Evolutionary conservation across 2,113 vertebrate species (phyloP).

Genomic region (Strigops habroptila): DNA sequence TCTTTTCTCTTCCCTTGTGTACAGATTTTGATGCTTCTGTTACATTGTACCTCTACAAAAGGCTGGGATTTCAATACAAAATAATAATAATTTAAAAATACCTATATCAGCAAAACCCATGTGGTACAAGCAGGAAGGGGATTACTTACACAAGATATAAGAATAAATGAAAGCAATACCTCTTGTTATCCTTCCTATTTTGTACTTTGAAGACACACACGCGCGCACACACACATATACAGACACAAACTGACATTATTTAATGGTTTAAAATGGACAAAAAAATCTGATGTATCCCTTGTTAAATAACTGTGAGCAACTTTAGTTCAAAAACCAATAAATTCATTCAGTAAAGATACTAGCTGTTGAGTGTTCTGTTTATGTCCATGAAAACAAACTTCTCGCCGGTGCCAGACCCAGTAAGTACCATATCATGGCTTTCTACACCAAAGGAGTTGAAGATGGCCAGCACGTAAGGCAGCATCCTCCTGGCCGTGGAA

Average conservation of each 20-base stretch:
- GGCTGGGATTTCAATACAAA: slow-evolving; percentile 72
- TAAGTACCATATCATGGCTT: fast-evolving
- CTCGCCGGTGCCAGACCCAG: not conserved
- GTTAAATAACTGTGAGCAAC: slow-evolving; percentile 95
- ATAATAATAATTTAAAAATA: slow-evolving; percentile 70
- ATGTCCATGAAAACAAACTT: not conserved
- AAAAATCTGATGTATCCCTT: slow-evolving; percentile 87
- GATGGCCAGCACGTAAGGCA: not conserved
- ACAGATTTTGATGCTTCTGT: slow-evolving; percentile 85
- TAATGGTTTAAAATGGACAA: slow-evolving; percentile 83
- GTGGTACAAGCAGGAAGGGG: slow-evolving; percentile 77
- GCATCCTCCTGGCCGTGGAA: fast-evolving
- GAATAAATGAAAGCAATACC: slow-evolving; percentile 92
- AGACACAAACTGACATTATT: slow-evolving; percentile 72
- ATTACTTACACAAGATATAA: slow-evolving; percentile 75
- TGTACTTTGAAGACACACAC: slow-evolving; percentile 81
- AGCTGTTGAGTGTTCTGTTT: slow-evolving; percentile 64
- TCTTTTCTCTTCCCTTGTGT: slow-evolving; percentile 75
- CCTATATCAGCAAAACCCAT: slow-evolving; percentile 69
- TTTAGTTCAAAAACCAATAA: slow-evolving; percentile 93
- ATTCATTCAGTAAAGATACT: slow-evolving; percentile 86
- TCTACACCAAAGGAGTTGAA: not conserved
- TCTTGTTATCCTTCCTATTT: slow-evolving; percentile 86
- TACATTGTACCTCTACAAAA: slow-evolving; percentile 80
- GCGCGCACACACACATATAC: slow-evolving; percentile 64